Percentiles rank a stretch among this genome's conserved stretches.
Evolutionary conservation across 37 sponge, comb jelly and placozoan species (phyloP).

Genomic region (Lycopodina hypogea): DNA sequence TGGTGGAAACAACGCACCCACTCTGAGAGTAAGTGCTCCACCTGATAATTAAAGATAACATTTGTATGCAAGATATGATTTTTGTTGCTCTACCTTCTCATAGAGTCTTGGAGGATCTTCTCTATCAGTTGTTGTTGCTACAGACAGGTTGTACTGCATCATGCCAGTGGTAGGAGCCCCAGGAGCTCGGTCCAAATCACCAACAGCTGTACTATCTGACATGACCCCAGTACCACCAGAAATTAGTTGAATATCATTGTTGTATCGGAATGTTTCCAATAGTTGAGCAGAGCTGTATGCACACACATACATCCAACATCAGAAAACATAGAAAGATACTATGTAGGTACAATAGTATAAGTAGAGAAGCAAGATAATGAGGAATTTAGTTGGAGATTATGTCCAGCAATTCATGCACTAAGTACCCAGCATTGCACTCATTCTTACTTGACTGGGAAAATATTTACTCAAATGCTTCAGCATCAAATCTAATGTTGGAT

Average conservation of each 20-base stretch:
- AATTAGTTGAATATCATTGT: constrained; percentile 45
- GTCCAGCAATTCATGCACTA: too few species aligned
- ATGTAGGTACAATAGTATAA: background rate
- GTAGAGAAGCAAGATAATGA: background rate
- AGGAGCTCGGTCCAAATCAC: constrained; percentile 56
- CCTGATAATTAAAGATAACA: constrained; percentile 30
- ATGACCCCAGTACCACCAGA: constrained; percentile 9
- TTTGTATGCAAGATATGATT: background rate
- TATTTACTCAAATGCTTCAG: too few species aligned
- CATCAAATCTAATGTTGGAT: too few species aligned
- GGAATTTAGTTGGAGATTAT: background rate
- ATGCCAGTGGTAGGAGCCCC: constrained; percentile 29
- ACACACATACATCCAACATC: background rate
- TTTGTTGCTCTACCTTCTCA: constrained; percentile 66
- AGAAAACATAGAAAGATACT: background rate
- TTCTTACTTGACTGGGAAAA: too few species aligned
- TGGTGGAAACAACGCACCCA: constrained; percentile 95
- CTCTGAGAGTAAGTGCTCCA: constrained; percentile 91
- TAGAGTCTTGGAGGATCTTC: constrained; percentile 93
- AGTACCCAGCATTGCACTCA: too few species aligned
- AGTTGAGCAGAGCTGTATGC: constrained; percentile 66
- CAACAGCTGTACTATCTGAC: background rate
- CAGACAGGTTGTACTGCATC: background rate
- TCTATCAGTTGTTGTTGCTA: constrained; percentile 40
- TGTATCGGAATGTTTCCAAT: constrained; percentile 70